phyloP scores from a whole-genome alignment of 2,797 vertebrate genomes.

The Leptodactylus fallax region DNA sequence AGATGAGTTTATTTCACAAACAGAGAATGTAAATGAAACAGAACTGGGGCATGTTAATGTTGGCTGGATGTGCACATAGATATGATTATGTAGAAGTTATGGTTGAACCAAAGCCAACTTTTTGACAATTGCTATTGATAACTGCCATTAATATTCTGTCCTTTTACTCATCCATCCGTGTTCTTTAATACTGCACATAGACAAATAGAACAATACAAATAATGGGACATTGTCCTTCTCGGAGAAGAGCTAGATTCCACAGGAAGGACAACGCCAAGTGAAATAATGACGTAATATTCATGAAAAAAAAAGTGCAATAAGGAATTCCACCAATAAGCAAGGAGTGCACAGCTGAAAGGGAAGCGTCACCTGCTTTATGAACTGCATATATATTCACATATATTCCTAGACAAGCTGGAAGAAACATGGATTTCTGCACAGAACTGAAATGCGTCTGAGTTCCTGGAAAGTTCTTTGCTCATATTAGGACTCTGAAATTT shows the following conservation, averaged over 20 bases:
- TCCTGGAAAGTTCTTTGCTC: slow-evolving; percentile 51
- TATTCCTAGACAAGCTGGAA: slow-evolving; percentile 31
- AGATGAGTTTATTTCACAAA: slow-evolving; percentile 36
- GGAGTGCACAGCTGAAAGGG: slow-evolving; percentile 41
- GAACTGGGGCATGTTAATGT: neutral
- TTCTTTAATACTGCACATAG: slow-evolving; percentile 50
- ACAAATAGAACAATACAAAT: slow-evolving; percentile 38
- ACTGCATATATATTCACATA: slow-evolving; percentile 36
- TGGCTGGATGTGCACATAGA: neutral
- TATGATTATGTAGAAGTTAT: slow-evolving; percentile 2
- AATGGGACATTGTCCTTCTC: neutral
- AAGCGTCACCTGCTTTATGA: slow-evolving; percentile 48
- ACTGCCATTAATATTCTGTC: neutral
- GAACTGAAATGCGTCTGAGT: slow-evolving; percentile 57
- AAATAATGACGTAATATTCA: slow-evolving; percentile 35
- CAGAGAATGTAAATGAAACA: neutral
- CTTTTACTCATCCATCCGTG: slow-evolving; percentile 8
- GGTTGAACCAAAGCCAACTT: neutral
- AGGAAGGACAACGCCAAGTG: slow-evolving; percentile 8
- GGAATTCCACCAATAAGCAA: slow-evolving; percentile 47
- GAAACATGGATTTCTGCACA: slow-evolving; percentile 28
- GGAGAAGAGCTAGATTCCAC: neutral
- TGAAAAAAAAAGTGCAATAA: slow-evolving; percentile 53
- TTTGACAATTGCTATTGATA: neutral
- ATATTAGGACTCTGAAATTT: slow-evolving; percentile 56